Evolutionary conservation across 2,797 vertebrate genomes (phyloP).

Genomic region (Betta splendens): DNA sequence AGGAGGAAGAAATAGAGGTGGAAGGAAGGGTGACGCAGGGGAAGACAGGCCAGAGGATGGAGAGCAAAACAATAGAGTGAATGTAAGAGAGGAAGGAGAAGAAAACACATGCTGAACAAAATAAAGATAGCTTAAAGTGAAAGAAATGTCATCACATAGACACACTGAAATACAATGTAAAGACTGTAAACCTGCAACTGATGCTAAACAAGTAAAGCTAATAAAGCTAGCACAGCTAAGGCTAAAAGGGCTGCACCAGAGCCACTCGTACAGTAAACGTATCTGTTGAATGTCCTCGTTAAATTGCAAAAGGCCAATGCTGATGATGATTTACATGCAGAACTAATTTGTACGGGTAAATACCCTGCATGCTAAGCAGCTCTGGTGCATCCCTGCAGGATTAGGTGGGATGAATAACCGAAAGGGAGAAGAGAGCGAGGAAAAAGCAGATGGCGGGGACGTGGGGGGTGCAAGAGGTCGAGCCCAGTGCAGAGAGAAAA

Average conservation of each 20-base stretch:
- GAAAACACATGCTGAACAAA: neutral
- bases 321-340: no score
- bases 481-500: conserved; percentile 79
- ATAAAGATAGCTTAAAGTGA: neutral
- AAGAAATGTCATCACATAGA: no score
- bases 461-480: conserved; percentile 63
- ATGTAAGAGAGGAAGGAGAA: neutral
- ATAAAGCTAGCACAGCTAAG: neutral
- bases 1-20: neutral
- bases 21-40: conserved; percentile 5
- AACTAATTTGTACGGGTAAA: no score
- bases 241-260: conserved; percentile 27
- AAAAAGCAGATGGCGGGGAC: conserved; percentile 26
- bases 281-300: neutral
- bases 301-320: no score
- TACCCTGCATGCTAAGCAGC: no score
- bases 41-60: neutral
- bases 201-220: neutral
- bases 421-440: neutral
- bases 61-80: neutral
- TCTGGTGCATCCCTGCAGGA: no score
- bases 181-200: conserved; percentile 16
- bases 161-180: neutral
- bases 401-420: conserved; percentile 3
- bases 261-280: neutral